Percentiles rank a stretch among this genome's conserved stretches.
phyloP scores from a whole-genome alignment of 2,797 vertebrate species.

The Heterohyrax brucei region DNA sequence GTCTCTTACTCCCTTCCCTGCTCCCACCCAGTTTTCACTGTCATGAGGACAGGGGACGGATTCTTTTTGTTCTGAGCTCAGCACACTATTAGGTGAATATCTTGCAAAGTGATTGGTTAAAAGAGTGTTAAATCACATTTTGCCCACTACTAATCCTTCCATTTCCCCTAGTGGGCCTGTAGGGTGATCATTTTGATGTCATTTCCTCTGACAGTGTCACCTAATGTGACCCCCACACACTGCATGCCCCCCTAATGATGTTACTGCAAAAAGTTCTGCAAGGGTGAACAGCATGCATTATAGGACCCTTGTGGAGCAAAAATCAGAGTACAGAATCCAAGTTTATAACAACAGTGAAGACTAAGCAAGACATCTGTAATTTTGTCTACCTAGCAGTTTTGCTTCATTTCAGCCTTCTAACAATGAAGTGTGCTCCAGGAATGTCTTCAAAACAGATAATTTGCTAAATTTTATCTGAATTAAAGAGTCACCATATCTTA shows the following conservation, averaged over 20 bases:
- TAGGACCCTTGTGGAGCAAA: background rate
- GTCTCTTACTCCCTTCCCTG: background rate
- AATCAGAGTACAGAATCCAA: background rate
- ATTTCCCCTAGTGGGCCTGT: background rate
- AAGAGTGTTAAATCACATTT: constrained; percentile 2
- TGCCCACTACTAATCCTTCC: background rate
- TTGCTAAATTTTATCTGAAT: background rate
- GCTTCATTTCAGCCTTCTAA: background rate
- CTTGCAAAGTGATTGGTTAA: constrained; percentile 43
- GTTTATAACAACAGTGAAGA: background rate
- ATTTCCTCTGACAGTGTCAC: too few relatives aligned
- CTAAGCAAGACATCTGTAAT: background rate
- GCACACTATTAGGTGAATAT: background rate
- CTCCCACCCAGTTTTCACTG: constrained; percentile 55
- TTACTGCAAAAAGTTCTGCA: background rate
- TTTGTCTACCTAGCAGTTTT: background rate
- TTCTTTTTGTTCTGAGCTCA: constrained; percentile 64
- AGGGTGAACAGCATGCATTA: background rate
- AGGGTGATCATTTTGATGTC: background rate
- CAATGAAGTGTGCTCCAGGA: background rate
- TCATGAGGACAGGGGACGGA: background rate
- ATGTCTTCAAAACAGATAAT: background rate
- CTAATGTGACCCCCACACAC: too few relatives aligned
- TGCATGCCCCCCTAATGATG: too few relatives aligned
- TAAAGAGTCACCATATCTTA: constrained; percentile 5